phyloP scores from a whole-genome alignment of 2,888 invertebrate genomes.

The Cheilosia impressa region DNA sequence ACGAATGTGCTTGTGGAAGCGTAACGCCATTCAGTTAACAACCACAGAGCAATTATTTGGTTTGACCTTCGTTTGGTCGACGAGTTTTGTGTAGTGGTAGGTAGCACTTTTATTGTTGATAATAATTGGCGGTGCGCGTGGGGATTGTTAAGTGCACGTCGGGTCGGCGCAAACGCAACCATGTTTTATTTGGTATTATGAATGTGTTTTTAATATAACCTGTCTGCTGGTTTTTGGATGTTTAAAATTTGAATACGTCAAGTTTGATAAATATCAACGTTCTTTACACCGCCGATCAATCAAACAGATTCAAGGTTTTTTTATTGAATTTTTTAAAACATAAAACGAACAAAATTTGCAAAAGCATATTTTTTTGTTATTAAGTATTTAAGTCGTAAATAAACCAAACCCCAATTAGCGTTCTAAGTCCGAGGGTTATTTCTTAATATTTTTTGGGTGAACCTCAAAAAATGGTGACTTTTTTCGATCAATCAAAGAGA shows the following conservation, averaged over 20 bases:
- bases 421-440: no score
- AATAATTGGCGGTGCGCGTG: slow-evolving; percentile 4
- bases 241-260: background rate
- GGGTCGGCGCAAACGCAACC: background rate
- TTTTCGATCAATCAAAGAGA: no score
- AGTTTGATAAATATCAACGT: no score
- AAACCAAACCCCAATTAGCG: no score
- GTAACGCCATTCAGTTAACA: slow-evolving; percentile 27
- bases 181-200: background rate
- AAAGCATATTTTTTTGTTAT: no score
- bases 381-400: no score
- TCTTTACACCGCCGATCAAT: no score
- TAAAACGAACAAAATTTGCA: no score
- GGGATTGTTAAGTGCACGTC: background rate
- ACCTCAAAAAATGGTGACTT: no score
- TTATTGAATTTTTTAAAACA: no score
- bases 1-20: slow-evolving; percentile 17
- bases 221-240: background rate
- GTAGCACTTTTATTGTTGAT: slow-evolving; percentile 7
- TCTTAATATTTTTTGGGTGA: no score
- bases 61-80: slow-evolving; percentile 26
- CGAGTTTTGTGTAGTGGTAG: background rate
- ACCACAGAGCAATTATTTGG: slow-evolving; percentile 17
- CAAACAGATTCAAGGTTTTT: no score
- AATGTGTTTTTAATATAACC: background rate